A percentile compares a stretch with the other conserved stretches of the same genome.
Conservation (phyloP, 2,888 invertebrate genomes). For the Meta bourneti region DNA sequence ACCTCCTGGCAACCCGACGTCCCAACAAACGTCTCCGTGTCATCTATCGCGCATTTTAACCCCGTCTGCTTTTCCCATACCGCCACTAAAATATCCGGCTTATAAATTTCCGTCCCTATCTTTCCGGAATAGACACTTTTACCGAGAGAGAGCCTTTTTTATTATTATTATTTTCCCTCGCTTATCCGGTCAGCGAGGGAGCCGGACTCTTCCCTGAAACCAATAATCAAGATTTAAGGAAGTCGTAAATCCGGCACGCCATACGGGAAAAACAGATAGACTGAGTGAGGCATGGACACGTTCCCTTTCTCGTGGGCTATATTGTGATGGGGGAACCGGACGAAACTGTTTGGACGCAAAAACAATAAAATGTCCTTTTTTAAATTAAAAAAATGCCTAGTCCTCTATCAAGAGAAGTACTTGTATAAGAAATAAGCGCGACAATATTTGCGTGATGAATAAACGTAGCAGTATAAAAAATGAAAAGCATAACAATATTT, state of each 20-base stretch:
- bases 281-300: conserved; percentile 10
- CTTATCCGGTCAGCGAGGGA: conserved; percentile 91
- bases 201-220: conserved; percentile 57
- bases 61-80: conserved; percentile 44
- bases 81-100: conserved; percentile 72
- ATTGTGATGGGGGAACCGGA: not conserved
- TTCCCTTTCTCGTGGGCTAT: conserved; percentile 3
- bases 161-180: conserved; percentile 95
- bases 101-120: conserved; percentile 74
- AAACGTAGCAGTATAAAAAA: no score
- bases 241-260: conserved; percentile 58
- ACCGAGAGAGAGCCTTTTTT: conserved; percentile 85
- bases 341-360: not conserved
- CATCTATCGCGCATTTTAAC: conserved; percentile 56
- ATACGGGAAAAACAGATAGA: conserved; percentile 35
- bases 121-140: conserved; percentile 69
- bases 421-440: no score
- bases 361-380: no score
- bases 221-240: conserved; percentile 71
- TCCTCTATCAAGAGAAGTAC: no score
- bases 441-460: no score
- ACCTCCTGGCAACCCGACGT: conserved; percentile 4
- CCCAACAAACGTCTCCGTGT: conserved; percentile 14
- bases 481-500: no score
- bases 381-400: no score